Percentiles rank a stretch among this genome's conserved stretches.
Evolutionary conservation across 2,888 invertebrate species (phyloP).

Genomic region (Tupiocoris notatus): DNA sequence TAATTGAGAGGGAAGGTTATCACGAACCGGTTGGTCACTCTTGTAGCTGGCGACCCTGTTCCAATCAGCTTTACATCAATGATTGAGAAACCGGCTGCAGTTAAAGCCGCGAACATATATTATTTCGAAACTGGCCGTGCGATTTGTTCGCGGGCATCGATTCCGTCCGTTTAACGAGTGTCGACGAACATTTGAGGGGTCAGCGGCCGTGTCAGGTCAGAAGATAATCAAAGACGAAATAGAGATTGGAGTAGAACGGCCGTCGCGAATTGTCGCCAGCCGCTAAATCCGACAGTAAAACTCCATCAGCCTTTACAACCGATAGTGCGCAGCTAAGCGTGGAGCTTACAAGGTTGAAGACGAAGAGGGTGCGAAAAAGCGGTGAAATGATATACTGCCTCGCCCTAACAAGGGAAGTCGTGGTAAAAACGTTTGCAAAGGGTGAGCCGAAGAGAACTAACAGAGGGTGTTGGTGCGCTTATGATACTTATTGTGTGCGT

Average conservation of each 20-base stretch:
- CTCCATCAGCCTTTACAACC: neutral
- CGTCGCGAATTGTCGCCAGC: neutral
- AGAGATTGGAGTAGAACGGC: neutral
- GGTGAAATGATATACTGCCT: slow-evolving; percentile 25
- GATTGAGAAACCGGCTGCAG: no score
- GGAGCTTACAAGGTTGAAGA: neutral
- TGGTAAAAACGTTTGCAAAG: neutral
- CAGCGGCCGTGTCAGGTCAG: neutral
- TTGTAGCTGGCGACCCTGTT: no score
- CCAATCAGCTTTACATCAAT: no score
- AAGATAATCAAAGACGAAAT: neutral
- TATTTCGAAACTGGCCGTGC: no score
- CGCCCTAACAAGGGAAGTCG: slow-evolving; percentile 23
- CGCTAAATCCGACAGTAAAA: neutral
- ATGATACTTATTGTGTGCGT: neutral
- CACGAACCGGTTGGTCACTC: no score
- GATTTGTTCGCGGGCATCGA: no score
- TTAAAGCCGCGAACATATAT: no score
- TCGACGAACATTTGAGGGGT: no score
- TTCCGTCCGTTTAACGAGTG: no score
- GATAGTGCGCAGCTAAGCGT: no score
- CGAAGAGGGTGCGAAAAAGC: slow-evolving; percentile 25
- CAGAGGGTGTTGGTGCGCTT: neutral
- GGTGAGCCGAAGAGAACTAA: no score
- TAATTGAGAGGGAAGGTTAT: no score